Base-by-base conservation (phyloP, 2,113 vertebrate species). In the Ia io region DNA sequence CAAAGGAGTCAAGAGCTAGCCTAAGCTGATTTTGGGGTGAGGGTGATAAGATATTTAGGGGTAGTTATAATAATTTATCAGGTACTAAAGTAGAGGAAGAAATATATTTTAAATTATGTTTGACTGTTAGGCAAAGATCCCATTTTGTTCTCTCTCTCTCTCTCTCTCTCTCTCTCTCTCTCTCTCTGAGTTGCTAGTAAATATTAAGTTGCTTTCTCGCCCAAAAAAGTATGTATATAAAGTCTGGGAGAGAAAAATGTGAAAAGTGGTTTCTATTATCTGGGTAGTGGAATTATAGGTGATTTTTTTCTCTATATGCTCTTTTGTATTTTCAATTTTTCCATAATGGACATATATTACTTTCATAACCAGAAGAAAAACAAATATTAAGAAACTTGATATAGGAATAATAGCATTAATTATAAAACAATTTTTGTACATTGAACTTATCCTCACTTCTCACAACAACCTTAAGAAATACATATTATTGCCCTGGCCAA, bases 321-420 rank as follows among this genome's bases (percentile, higher is more conserved):
- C 20, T 70, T 85, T 49, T 37, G 25, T 84, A 51, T 84, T 87
- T 88, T 77, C 18, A 37, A 37, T 84, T 88, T 94, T 95, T 63
- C 49, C 49, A 84, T 6, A 88, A 88, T 30, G 88, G 32, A 67
- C 30, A 83, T 5, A 42, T 28, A 80, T 56, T 77, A 70, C 14
- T 65, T 91, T 91, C 65, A 82, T 35, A 78, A 90, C 56, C 65
- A 78, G 32, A 83, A 84, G 71, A 14, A 84, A 93, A 94, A 63
- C 63, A 77, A 63, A 56, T 10, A 12, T 82, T 65, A 80, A 79
- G 42, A 88, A 65, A 9, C 59, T 63, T 84, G 37, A 69, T 42
- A 51, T 42, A 28, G n/a, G 18, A 63, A 47, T 42, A 94, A 28
- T 14, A 84, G 74, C 3, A 53, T 61, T 71, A 70, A 74, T 84